phyloP scores from a whole-genome alignment of 2,888 invertebrate species.

The Globia sparganii region DNA sequence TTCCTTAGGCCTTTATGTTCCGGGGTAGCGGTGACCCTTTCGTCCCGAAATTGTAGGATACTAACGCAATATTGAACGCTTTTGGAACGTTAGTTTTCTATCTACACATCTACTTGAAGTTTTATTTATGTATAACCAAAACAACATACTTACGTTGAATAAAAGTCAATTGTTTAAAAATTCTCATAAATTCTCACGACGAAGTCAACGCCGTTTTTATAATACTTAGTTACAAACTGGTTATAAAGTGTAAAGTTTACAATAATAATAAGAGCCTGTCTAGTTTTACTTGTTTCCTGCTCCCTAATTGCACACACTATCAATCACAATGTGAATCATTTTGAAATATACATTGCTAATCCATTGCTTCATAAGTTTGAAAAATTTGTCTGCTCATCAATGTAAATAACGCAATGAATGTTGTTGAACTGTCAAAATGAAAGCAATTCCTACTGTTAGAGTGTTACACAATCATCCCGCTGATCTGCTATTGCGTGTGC shows the following conservation, averaged over 20 bases:
- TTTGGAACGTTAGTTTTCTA: not conserved
- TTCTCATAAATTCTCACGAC: not conserved
- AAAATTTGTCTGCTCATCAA: not conserved
- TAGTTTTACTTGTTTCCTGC: slow-evolving; percentile 14
- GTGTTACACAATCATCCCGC: too few species aligned
- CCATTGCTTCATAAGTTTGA: not conserved
- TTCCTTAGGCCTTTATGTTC: too few species aligned
- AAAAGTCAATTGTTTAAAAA: not conserved
- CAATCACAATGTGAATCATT: not conserved
- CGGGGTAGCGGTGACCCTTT: too few species aligned
- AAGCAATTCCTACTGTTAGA: not conserved
- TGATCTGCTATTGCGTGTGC: not conserved
- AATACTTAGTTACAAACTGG: not conserved
- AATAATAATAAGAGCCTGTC: not conserved
- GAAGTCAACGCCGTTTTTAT: not conserved
- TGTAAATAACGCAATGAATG: not conserved
- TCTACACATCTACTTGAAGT: not conserved
- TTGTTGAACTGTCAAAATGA: not conserved
- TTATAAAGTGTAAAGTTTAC: slow-evolving; percentile 6
- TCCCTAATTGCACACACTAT: not conserved
- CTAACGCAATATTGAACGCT: not conserved
- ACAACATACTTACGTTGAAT: not conserved
- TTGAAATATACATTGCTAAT: not conserved
- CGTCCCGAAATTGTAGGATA: too few species aligned
- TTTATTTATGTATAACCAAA: not conserved